phyloP scores from a whole-genome alignment of 2,888 invertebrate genomes.

The Acanthococcus lagerstroemiae region DNA sequence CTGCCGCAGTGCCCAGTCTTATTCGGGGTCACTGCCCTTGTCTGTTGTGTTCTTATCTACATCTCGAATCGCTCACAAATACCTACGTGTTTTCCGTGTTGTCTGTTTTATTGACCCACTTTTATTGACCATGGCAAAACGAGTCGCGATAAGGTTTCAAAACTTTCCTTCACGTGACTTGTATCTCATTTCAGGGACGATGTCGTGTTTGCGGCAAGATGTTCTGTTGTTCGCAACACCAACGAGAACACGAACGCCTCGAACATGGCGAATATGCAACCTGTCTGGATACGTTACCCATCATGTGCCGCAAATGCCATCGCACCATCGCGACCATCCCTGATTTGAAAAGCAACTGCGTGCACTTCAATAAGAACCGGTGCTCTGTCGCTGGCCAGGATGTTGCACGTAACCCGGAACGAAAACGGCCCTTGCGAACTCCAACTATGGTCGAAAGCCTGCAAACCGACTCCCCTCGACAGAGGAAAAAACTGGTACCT shows the following conservation, averaged over 20 bases:
- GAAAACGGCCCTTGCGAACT: not conserved
- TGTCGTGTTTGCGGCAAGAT: constrained; percentile 12
- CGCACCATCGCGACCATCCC: not conserved
- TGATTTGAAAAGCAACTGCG: not conserved
- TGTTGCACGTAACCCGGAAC: not conserved
- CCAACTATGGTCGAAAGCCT: not conserved
- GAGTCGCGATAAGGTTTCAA: no score
- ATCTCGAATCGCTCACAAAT: no score
- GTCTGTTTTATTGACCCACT: no score
- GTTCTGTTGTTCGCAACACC: constrained; percentile 3
- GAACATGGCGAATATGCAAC: constrained; percentile 1
- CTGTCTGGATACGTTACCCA: constrained; percentile 1
- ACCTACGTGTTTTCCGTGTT: no score
- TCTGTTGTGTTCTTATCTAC: no score
- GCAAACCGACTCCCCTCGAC: not conserved
- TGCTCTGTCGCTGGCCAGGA: not conserved
- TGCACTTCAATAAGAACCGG: not conserved
- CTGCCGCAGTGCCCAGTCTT: no score
- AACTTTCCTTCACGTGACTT: not conserved
- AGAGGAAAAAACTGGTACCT: constrained; percentile 6
- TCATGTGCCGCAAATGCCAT: constrained; percentile 1
- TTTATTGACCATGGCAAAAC: no score
- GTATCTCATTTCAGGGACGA: not conserved
- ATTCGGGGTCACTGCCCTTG: no score
- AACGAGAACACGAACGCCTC: not conserved